Conservation (phyloP, 2,888 invertebrate species). For the Geophilus truncorum region DNA sequence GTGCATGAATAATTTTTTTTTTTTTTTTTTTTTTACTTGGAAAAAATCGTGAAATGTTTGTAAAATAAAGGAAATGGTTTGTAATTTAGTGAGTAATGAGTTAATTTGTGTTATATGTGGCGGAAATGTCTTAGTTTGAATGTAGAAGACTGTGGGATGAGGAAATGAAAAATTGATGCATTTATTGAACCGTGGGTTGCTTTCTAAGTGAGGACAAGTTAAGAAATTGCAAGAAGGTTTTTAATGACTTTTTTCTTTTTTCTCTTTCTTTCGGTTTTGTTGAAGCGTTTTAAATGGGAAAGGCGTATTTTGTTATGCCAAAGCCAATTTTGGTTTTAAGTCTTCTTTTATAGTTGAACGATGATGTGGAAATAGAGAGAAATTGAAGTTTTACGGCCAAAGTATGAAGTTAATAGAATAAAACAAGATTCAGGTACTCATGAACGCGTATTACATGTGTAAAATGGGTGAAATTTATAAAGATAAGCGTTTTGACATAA, state of each 20-base stretch:
- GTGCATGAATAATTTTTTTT: not conserved
- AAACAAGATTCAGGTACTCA: not conserved
- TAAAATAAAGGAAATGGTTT: not conserved
- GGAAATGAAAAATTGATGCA: conserved; percentile 21
- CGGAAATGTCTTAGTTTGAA: not conserved
- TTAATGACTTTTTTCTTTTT: not conserved
- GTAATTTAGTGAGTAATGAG: not conserved
- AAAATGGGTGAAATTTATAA: not conserved
- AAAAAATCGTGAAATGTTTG: not conserved
- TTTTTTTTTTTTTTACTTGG: not conserved
- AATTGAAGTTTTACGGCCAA: not conserved
- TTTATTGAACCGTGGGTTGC: conserved; percentile 20
- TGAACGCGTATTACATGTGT: not conserved
- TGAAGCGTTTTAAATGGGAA: not conserved
- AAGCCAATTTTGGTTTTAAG: not conserved
- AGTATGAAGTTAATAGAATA: not conserved
- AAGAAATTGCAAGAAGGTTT: not conserved
- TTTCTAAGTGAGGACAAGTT: conserved; percentile 9
- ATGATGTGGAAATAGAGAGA: conserved; percentile 3
- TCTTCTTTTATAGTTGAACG: not conserved
- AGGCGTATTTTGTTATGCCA: not conserved
- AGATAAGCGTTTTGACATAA: not conserved
- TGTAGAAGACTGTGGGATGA: not conserved
- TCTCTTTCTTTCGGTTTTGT: not conserved
- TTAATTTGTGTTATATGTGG: not conserved